Evolutionary conservation across 1,140 invertebrate genomes (phyloP), one percentile per base, ranked within the genome.

Genomic region (Scylla paramamosain): DNA sequence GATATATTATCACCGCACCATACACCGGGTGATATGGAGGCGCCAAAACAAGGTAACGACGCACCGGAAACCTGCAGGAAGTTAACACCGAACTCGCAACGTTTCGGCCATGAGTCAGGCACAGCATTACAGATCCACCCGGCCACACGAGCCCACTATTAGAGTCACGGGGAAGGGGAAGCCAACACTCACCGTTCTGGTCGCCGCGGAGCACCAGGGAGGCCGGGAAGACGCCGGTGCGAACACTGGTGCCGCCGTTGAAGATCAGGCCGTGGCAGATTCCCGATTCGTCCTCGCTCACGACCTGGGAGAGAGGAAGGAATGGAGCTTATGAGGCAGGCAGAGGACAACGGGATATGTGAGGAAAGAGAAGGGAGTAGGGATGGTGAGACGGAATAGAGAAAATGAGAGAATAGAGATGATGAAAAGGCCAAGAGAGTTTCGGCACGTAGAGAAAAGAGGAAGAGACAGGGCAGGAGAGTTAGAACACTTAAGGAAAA

Each of bases 211-310:
- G 16, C 93, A 94, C 93, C 48, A 94, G 87, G 1, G 84, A 89
- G n/a, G 48, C 31, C 12, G 93, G 93, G 93, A 94, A 94, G 46
- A 86, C 20, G 28, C 93, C 93, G 7, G 93, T 94, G 93, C 93
- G 93, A 39, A 87, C 93, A 31, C 93, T 94, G 93, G 48, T 94
- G 84, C 82, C 45, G 10, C 93, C 93, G 93, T 94, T 87, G 46
- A 94, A 94, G 48, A 94, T 94, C 3, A 94, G 8, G 32, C 93
- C 93, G 4, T 87, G 46, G 20, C 59, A 89, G 12, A 46, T 8
- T 32, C 93, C 93, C 25, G 52, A 67, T 8, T 52, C 84, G 39
- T 94, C 93, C 93, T 94, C 93, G 31, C 86, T 52, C 8, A 94
- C 28, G 16, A 94, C 86, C 93, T 94, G 86, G 39, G 39, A 39